Conservation (phyloP, 2,797 vertebrate species). For the Leptoclinus maculatus region DNA sequence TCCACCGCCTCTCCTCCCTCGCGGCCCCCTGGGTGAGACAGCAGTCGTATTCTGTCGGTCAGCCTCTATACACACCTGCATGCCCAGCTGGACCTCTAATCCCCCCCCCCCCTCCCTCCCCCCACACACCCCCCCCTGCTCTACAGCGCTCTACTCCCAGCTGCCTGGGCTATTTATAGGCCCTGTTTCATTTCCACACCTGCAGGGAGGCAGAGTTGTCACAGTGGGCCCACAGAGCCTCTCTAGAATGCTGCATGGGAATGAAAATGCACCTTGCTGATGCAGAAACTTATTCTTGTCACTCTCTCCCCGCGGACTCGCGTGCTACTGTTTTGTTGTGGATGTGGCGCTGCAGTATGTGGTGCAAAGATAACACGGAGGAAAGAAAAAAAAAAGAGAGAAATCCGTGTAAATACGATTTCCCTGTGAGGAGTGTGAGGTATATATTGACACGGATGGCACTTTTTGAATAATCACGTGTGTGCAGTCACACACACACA, state of each 20-base stretch:
- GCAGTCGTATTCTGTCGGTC: conserved; percentile 74
- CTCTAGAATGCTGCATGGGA: conserved; percentile 82
- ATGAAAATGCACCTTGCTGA: conserved; percentile 86
- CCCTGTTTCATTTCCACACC: conserved; percentile 92
- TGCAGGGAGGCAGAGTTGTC: conserved; percentile 87
- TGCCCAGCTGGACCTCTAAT: conserved; percentile 78
- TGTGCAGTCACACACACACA: conserved; percentile 12
- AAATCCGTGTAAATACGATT: conserved; percentile 65
- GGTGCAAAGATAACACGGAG: conserved; percentile 60
- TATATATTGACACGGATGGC: conserved; percentile 58
- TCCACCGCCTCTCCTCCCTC: conserved; percentile 16
- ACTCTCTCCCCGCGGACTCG: conserved; percentile 69
- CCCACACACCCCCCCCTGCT: conserved; percentile 59
- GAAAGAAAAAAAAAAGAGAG: conserved; percentile 51
- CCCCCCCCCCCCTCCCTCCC: conserved; percentile 35
- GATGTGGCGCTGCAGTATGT: conserved; percentile 64
- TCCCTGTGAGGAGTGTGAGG: conserved; percentile 45
- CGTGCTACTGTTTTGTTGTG: conserved; percentile 66
- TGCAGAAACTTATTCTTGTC: conserved; percentile 82
- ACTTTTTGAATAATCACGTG: conserved; percentile 58
- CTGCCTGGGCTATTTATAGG: conserved; percentile 92
- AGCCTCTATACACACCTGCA: conserved; percentile 85
- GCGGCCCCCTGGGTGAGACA: conserved; percentile 68
- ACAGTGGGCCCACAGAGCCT: conserved; percentile 81
- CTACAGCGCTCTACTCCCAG: conserved; percentile 86